Base-by-base conservation (phyloP, 2,113 vertebrate species). In the Antechinus flavipes region DNA sequence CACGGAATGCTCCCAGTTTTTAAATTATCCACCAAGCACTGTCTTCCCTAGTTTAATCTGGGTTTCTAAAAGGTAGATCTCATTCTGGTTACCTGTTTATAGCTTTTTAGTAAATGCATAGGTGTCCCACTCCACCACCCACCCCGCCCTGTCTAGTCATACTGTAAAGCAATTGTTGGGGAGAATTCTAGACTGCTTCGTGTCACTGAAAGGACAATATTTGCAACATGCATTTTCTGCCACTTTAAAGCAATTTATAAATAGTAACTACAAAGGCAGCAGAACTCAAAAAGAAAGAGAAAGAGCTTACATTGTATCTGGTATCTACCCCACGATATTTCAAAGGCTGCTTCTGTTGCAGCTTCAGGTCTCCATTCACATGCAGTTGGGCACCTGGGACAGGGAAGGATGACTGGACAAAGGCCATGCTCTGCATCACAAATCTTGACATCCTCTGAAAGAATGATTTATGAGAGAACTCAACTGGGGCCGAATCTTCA, bases 391-490 rank as follows among this genome's bases (percentile, higher is more conserved):
- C 99, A 1, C 99, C 99, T 0, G 99, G 99, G 4, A 99, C 97
- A 7, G 99, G 94, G 4, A 99, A 99, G 24, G 99, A 99, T 94
- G 99, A 98, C 95, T 99, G 99, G 47, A 99, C 97, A 91, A 99
- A 99, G 0, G 98, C 99, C 99, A 99, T 99, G 95, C 99, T 99
- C 98, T 99, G 99, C 99, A 99, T 99, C 98, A 98, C 98, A 46
- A 99, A 98, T 0, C 99, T 99, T 0, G 99, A 99, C 99, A 99
- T 99, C 92, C 99, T 99, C 99, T 99, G 98, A 93, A 98, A 98
- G 0, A n/a, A 92, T 53, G 2, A 97, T 93, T 76, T 53, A 96
- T 0, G 0, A 93, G 49, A 98, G 54, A 90, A 55, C 0, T 10
- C 10, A 22, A 19, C 22, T 12, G 49, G 2, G 0, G 3, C 30